Base-by-base conservation (phyloP, 2,113 vertebrate genomes). In the Tachycineta bicolor region DNA sequence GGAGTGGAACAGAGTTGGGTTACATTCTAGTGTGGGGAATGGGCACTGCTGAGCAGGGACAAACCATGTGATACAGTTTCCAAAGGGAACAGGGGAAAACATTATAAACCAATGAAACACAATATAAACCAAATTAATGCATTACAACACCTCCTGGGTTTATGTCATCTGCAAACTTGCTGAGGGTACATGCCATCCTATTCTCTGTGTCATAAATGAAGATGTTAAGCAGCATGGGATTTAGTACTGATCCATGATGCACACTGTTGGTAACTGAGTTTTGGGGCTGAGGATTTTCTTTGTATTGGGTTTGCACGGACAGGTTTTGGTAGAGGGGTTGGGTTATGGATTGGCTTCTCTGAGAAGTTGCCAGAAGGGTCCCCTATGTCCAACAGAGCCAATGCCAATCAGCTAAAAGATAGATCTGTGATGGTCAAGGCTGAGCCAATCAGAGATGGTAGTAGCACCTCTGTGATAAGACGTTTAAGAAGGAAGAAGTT, bases 271-370 rank as follows among this genome's bases (percentile, higher is more conserved):
- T 65, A 28, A 29, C 14, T 37, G 14, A 5, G 19, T 14, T 83
- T 46, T 53, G 28, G 33, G 8, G 25, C 34, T 24, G 7, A 4
- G 5, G 1, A 4, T 25, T 34, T 28, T 43, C n/a, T 46, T 58
- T 25, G 21, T 23, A 17, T 25, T 31, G 11, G n/a, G 4, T 31
- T 89, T 89, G 7, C 0, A 0, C 25, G 16, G 20, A 6, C 46
- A n/a, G n/a, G 39, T 47, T 41, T 59, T 53, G 55, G 20, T 41
- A 41, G 29, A 46, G 7, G 24, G 5, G 14, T 14, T 37, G 19
- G 24, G 28, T 6, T 68, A 53, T 5, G 34, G 47, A 28, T 4
- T 55, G 12, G 6, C 29, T 55, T 62, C n/a, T 76, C 29, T 83
- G 34, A 62, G n/a, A 62, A 31, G 11, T 4, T 41, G 3, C 21